Conservation (phyloP, 2,113 vertebrate genomes). For the Oenanthe melanoleuca region DNA sequence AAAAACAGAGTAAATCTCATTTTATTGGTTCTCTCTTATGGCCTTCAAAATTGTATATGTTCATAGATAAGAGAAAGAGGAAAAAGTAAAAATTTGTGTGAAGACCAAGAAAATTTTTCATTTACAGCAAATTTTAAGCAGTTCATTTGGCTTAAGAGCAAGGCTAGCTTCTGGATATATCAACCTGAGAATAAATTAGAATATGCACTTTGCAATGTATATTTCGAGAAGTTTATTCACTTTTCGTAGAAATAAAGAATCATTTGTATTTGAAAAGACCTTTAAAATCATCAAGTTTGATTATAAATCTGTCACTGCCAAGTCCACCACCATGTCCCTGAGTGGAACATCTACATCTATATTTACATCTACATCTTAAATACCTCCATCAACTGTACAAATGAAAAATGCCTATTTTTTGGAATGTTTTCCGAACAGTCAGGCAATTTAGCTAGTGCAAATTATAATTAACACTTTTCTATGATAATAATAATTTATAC, state of each 20-base stretch:
- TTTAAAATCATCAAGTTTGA: neutral
- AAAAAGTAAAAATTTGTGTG: neutral
- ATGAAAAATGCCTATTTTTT: neutral
- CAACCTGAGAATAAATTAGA: neutral
- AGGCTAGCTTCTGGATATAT: neutral
- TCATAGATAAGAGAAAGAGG: neutral
- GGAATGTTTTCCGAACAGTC: neutral
- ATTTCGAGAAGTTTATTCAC: neutral
- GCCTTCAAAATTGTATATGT: neutral
- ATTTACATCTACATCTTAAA: neutral
- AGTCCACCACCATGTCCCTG: fast-evolving
- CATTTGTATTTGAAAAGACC: neutral
- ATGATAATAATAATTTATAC: neutral
- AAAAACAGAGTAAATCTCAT: neutral
- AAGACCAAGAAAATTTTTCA: neutral
- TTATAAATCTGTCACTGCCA: neutral
- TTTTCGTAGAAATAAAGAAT: neutral
- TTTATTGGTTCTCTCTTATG: neutral
- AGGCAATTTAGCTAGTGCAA: neutral
- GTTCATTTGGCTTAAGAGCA: neutral
- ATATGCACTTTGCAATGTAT: neutral
- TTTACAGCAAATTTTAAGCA: neutral
- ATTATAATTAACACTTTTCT: neutral
- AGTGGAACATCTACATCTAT: neutral
- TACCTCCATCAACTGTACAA: neutral